These are phyloP conservation scores for Daphoenositta chrysoptera DNA, from an alignment of 2,113 vertebrate species.

Conservation along the genomic window DNA sequence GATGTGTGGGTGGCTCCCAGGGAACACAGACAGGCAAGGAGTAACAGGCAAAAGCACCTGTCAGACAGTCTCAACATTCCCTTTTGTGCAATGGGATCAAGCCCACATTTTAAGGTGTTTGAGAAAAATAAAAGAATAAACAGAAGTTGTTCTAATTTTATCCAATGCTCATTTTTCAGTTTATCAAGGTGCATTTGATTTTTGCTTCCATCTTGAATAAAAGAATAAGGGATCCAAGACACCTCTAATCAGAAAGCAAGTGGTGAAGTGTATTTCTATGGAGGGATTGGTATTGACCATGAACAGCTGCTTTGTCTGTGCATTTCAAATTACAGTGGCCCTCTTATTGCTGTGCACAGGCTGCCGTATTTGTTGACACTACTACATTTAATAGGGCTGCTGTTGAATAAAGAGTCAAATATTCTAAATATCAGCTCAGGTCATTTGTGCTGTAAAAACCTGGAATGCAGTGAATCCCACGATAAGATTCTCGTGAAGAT, in stretches of 20 bases:
- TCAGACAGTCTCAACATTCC: background rate
- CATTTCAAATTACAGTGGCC: background rate
- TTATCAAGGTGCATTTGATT: background rate
- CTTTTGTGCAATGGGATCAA: background rate
- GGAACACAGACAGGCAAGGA: background rate
- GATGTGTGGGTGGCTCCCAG: background rate
- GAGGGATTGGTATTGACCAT: background rate
- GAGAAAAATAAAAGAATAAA: background rate
- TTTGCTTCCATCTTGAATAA: background rate
- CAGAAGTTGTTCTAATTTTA: background rate
- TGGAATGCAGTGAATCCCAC: background rate
- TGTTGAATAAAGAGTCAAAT: background rate
- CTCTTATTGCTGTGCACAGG: background rate
- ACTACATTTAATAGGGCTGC: background rate
- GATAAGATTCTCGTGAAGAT: background rate
- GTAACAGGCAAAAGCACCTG: background rate
- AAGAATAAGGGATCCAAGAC: background rate
- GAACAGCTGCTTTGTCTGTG: background rate
- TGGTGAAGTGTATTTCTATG: background rate
- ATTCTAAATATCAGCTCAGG: background rate
- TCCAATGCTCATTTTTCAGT: background rate
- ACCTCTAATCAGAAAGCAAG: background rate
- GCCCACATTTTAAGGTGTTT: background rate
- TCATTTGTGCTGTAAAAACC: background rate
- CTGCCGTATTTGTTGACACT: background rate